Evolutionary conservation across 2,888 invertebrate genomes (phyloP), one percentile per base, ranked within the genome.

Genomic region (Entomobrya proxima): DNA sequence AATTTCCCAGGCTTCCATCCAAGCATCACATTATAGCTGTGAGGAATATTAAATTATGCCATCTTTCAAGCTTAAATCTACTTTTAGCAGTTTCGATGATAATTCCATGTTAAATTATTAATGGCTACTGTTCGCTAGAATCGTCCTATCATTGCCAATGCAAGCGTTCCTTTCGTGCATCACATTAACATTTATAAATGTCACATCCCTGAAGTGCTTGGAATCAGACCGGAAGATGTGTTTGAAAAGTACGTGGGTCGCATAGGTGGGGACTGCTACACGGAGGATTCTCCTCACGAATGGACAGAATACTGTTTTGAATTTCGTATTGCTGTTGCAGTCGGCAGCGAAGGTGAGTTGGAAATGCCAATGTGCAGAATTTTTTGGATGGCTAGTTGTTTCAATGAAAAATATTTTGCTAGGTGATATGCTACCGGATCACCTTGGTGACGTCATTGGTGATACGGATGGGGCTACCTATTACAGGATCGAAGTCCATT

Each of bases 401-500:
- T n/a, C n/a, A n/a, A n/a, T n/a, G n/a, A 27, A 55, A 55, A 18
- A 21, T 21, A 47, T 47, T 69, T 44, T 74, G 9, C 50, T 40
- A 81, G 81, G 81, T 21, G 76, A 81, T 13, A 95, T 95, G 92
- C 93, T 96, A 61, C 96, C 96, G 0, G 94, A 95, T 87, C 88
- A 91, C 50, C 35, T 88, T 91, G 95, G 96, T 30, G 97, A 97
- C 89, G 97, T 97, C 0, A 92, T 97, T 76, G 96, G 95, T 5
- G 95, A 95, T 89, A 67, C 93, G 84, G 93, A 94, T n/a, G 95
- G 95, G 44, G 94, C 95, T 0, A 94, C 94, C 1, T 97, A 95
- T 92, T 97, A 96, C 92, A 96, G 97, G 95, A 93, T 97, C 72
- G 97, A 98, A 92, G 95, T 96, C 90, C 97, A 98, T 93, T 97